Evolutionary conservation across 2,797 vertebrate species (phyloP).

Genomic region (Mus caroli): DNA sequence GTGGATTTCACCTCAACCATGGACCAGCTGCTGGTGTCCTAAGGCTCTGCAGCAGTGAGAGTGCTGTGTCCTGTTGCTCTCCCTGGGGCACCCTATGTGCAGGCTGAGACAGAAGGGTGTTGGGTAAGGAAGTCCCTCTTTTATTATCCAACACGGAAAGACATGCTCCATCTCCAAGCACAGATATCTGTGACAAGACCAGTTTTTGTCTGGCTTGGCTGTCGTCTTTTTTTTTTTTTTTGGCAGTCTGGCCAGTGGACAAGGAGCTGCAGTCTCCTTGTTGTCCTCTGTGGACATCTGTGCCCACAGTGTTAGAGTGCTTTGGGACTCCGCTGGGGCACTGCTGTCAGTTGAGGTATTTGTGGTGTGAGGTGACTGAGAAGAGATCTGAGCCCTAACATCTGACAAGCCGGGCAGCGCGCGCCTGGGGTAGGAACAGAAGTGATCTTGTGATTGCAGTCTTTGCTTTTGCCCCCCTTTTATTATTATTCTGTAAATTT

Average conservation of each 20-base stretch:
- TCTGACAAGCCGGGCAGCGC: background rate
- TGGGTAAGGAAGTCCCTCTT: background rate
- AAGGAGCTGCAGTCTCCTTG: background rate
- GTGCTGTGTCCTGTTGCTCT: background rate
- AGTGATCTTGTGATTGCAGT: background rate
- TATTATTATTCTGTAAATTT: background rate
- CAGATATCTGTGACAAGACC: background rate
- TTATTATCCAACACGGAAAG: background rate
- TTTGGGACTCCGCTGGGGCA: fast-evolving
- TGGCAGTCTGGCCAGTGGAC: background rate
- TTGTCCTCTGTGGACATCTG: fast-evolving
- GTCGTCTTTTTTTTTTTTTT: no score
- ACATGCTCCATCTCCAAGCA: background rate
- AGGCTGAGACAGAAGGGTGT: background rate
- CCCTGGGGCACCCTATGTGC: background rate
- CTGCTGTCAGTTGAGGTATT: background rate
- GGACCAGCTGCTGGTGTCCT: background rate
- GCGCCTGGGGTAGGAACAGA: background rate
- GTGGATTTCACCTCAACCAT: background rate
- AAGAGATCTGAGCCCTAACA: background rate
- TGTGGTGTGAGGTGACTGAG: background rate
- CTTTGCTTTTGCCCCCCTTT: background rate
- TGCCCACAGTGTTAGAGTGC: no score
- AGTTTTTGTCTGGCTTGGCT: background rate
- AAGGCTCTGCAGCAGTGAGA: background rate